A percentile compares a stretch with the other conserved stretches of the same genome.
Evolutionary conservation across 1,140 invertebrate species (phyloP).

Genomic region (Oreohelix idahoensis): DNA sequence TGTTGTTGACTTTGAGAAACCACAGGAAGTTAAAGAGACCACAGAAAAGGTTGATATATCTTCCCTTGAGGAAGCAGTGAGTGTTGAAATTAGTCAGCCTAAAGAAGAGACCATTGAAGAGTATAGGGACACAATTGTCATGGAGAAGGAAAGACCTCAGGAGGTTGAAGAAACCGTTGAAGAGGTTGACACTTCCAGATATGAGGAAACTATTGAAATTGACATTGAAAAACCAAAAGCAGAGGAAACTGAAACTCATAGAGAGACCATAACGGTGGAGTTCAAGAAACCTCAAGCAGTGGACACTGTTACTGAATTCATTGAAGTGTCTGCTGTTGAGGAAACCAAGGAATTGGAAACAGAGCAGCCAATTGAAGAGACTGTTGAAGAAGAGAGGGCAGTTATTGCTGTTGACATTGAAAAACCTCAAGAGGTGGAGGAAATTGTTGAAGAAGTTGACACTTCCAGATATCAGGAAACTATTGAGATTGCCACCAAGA

Average conservation of each 20-base stretch:
- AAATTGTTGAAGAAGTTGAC: slow-evolving; percentile 32
- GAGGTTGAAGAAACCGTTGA: slow-evolving; percentile 18
- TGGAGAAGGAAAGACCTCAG: slow-evolving; percentile 4
- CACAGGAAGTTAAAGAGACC: slow-evolving; percentile 41
- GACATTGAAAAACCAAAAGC: slow-evolving; percentile 33
- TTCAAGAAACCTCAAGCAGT: slow-evolving; percentile 39
- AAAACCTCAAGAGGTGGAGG: slow-evolving; percentile 37
- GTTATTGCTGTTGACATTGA: slow-evolving; percentile 36
- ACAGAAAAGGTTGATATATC: slow-evolving; percentile 20
- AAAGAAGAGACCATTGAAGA: slow-evolving; percentile 30
- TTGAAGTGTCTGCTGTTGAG: slow-evolving; percentile 11
- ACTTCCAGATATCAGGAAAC: slow-evolving; percentile 38
- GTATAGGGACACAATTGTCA: slow-evolving; percentile 20
- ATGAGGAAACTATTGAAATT: slow-evolving; percentile 33
- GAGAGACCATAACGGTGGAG: slow-evolving; percentile 31
- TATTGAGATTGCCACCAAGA: slow-evolving; percentile 40
- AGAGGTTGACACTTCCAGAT: slow-evolving; percentile 18
- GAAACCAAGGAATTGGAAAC: slow-evolving; percentile 21
- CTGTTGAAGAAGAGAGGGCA: slow-evolving; percentile 28
- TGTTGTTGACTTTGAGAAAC: slow-evolving; percentile 31
- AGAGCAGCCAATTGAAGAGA: slow-evolving; percentile 33
- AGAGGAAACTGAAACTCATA: slow-evolving; percentile 18
- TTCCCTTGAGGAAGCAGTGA: slow-evolving; percentile 14
- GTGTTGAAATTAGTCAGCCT: slow-evolving; percentile 25
- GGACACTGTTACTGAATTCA: slow-evolving; percentile 19